Conservation (phyloP, 1,140 invertebrate genomes). For the Euwallacea fornicatus region DNA sequence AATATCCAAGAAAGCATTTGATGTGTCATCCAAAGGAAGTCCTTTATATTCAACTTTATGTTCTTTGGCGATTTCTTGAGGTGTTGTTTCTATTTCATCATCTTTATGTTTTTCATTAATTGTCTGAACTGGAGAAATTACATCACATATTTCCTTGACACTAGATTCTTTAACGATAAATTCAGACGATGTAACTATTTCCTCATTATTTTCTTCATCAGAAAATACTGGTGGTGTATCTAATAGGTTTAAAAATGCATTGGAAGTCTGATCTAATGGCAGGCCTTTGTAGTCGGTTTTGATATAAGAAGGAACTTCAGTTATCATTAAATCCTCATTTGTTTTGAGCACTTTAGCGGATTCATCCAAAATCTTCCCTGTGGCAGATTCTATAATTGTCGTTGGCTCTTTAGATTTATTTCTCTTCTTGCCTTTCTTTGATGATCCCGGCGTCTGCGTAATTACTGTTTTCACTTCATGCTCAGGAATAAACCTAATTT, state of each 20-base stretch:
- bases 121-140: neutral
- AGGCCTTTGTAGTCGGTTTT: neutral
- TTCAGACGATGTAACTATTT: neutral
- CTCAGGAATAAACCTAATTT: conserved; percentile 34
- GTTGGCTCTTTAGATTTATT: conserved; percentile 15
- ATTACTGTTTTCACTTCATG: conserved; percentile 13
- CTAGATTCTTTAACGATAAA: no score
- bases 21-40: conserved; percentile 56
- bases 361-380: neutral
- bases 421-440: conserved; percentile 24
- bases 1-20: conserved; percentile 57
- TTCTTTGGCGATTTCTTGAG: neutral
- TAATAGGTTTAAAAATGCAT: conserved; percentile 54
- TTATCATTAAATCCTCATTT: neutral
- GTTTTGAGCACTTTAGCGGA: neutral
- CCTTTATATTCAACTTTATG: conserved; percentile 50
- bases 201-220: conserved; percentile 30
- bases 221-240: conserved; percentile 56
- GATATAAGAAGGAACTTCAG: neutral
- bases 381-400: conserved; percentile 1
- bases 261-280: neutral
- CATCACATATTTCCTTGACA: neutral
- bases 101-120: neutral
- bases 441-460: neutral
- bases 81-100: neutral